phyloP scores from a whole-genome alignment of 2,888 invertebrate species.

The Aromia moschata region DNA sequence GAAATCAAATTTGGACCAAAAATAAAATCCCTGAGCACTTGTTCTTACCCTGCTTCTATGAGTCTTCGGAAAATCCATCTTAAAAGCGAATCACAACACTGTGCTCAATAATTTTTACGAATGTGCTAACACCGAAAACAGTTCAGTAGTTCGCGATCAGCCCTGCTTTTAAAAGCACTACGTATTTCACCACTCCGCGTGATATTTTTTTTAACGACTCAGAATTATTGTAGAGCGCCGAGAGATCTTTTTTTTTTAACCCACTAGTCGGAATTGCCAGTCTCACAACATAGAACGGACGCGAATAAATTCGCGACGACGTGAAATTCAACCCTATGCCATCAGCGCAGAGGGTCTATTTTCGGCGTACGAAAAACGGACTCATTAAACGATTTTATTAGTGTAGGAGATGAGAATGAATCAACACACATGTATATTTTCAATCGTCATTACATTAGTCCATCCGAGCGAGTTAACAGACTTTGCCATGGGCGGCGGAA shows the following conservation, averaged over 20 bases:
- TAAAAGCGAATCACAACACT: constrained; percentile 11
- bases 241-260: too few relatives aligned
- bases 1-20: too few relatives aligned
- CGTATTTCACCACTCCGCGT: background rate
- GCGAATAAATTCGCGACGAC: constrained; percentile 46
- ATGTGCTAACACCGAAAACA: background rate
- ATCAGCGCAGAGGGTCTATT: constrained; percentile 39
- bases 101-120: background rate
- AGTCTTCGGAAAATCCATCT: constrained; percentile 35
- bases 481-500: constrained; percentile 20
- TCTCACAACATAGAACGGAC: constrained; percentile 51
- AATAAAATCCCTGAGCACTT: too few relatives aligned
- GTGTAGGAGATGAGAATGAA: constrained; percentile 54
- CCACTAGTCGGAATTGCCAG: constrained; percentile 37
- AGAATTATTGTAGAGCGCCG: too few relatives aligned
- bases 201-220: background rate
- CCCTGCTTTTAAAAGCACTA: background rate
- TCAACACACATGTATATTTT: constrained; percentile 48
- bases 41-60: constrained; percentile 39
- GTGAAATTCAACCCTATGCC: constrained; percentile 31
- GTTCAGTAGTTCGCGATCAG: background rate
- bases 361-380: constrained; percentile 29
- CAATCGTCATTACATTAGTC: constrained; percentile 32
- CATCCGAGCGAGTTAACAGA: constrained; percentile 31
- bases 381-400: constrained; percentile 48